Conservation (phyloP, 2,888 invertebrate species). For the Drosophila dives region DNA sequence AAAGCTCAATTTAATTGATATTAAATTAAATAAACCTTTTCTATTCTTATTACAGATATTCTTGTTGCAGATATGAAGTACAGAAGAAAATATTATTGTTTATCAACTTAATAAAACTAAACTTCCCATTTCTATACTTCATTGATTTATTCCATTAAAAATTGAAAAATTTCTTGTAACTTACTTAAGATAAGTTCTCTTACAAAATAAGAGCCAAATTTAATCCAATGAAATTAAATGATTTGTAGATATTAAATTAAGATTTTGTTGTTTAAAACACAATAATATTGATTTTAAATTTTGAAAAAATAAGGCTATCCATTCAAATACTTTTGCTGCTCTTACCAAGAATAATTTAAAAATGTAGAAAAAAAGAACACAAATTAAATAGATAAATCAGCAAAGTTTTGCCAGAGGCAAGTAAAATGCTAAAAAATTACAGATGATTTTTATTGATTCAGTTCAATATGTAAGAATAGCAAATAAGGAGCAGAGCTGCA, state of each 20-base stretch:
- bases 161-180: not conserved
- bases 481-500: conserved; percentile 7
- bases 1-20: too few relatives aligned
- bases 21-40: too few relatives aligned
- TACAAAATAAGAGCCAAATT: too few relatives aligned
- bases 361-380: not conserved
- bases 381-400: not conserved
- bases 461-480: not conserved
- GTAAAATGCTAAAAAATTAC: not conserved
- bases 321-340: too few relatives aligned
- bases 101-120: too few relatives aligned
- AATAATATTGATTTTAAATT: not conserved
- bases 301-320: too few relatives aligned
- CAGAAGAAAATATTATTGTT: too few relatives aligned
- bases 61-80: too few relatives aligned
- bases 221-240: too few relatives aligned
- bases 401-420: not conserved
- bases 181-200: not conserved
- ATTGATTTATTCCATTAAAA: not conserved
- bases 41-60: too few relatives aligned
- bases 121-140: not conserved
- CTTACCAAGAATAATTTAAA: not conserved
- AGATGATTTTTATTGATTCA: not conserved
- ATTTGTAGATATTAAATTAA: not conserved
- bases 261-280: not conserved